phyloP scores from a whole-genome alignment of 2,888 invertebrate genomes.

The Synergus gifuensis region DNA sequence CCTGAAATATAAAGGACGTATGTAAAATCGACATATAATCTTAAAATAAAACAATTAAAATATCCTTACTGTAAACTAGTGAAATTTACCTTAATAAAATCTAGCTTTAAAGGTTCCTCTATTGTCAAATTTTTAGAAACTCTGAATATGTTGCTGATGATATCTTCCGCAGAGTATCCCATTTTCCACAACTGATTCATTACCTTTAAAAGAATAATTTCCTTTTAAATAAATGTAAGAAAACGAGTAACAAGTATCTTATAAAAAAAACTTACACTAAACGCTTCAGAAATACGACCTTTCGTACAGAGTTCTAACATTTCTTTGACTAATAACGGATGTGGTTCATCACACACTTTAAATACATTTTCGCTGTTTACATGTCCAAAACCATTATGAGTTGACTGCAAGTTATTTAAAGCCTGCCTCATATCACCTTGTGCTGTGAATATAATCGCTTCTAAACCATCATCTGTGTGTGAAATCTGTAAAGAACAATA shows the following conservation, averaged over 20 bases:
- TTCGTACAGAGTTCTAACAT: constrained; percentile 92
- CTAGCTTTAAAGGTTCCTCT: constrained; percentile 89
- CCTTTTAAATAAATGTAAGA: background rate
- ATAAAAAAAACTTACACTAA: constrained; percentile 79
- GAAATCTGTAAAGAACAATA: constrained; percentile 80
- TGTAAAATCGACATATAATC: constrained; percentile 37
- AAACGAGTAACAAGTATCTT: background rate
- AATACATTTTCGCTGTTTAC: constrained; percentile 97
- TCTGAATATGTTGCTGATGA: constrained; percentile 95
- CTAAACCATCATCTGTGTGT: constrained; percentile 94
- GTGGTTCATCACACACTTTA: constrained; percentile 99
- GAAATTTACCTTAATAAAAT: constrained; percentile 85
- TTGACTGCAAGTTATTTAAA: constrained; percentile 97
- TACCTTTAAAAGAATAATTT: constrained; percentile 79
- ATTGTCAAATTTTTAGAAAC: constrained; percentile 93
- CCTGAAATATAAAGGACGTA: constrained; percentile 78
- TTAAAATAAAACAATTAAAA: constrained; percentile 33
- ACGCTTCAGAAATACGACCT: constrained; percentile 91
- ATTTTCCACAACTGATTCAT: constrained; percentile 93
- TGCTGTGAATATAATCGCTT: constrained; percentile 98
- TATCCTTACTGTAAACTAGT: background rate
- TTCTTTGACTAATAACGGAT: constrained; percentile 93
- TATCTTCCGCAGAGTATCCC: constrained; percentile 98
- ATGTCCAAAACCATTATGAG: constrained; percentile 93
- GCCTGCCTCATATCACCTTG: constrained; percentile 99